Base-by-base conservation (phyloP, 2,888 invertebrate species). In the Parnassius apollo region DNA sequence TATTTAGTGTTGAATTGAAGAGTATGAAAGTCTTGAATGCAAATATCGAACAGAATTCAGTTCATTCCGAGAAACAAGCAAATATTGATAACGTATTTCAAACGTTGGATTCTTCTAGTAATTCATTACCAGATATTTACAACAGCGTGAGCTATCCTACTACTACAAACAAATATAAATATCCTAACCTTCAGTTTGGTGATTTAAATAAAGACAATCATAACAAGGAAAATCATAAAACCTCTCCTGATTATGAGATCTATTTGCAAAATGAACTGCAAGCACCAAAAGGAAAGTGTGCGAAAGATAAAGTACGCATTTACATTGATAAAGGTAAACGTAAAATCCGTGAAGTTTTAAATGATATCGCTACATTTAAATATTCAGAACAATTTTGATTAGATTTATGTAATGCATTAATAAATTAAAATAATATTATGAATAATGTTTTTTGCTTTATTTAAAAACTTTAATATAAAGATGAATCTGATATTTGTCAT, bases 1-100 rank as follows among this genome's bases (percentile, higher is more conserved):
- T 58, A 83, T 83, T 62, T 71, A 90, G 90, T 1, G 86, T 89
- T 42, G 90, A 90, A 72, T 68, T 90, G 7, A 86, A 88, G 67
- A 87, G 86, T 59, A 53, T 85, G 7, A 89, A 85, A 72, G 57
- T 82, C 2, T 45, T 78, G 1, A 71, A 74, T 50, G 13, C 67
- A n/a, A 68, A 44, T 42, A 65, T 22, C 18, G 56, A 49, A n/a
- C 56, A 35, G 25, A 46, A 22, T 10, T 42, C 44, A 11, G 45
- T 35, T 48, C 46, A 56, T n/a, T n/a, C 59, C 52, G 56, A 56
- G 42, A 57, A 64, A 62, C 69, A 42, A 69, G 60, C 60, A 67
- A 66, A 59, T 55, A 54, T n/a, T 61, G 71, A n/a, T 63, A 65
- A 46, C 44, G 66, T 25, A 44, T 67, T 8, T 45, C 55, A 49